Evolutionary conservation across 1,140 invertebrate genomes (phyloP).

Genomic region (Trichoplusia ni): DNA sequence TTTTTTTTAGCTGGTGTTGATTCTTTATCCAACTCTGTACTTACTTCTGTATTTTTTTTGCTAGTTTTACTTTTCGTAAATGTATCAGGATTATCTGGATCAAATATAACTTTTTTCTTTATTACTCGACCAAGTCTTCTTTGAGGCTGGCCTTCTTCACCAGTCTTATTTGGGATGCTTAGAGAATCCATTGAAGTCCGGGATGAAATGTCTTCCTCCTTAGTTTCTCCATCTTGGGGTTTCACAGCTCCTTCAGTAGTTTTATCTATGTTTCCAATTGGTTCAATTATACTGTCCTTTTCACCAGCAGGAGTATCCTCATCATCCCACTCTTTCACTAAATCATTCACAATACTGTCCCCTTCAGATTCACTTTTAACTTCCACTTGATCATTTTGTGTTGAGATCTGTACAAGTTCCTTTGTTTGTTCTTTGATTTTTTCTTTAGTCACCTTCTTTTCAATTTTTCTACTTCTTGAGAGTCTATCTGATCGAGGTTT

Average conservation of each 20-base stretch:
- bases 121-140: constrained; percentile 82
- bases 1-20: constrained; percentile 56
- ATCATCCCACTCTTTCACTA: constrained; percentile 76
- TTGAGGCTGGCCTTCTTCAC: constrained; percentile 58
- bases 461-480: constrained; percentile 21
- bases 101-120: constrained; percentile 86
- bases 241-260: constrained; percentile 7
- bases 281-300: constrained; percentile 38
- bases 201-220: constrained; percentile 40
- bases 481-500: constrained; percentile 21
- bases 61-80: constrained; percentile 67
- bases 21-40: constrained; percentile 51
- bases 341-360: constrained; percentile 59
- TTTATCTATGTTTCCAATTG: constrained; percentile 25
- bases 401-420: no score
- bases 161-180: constrained; percentile 52
- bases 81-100: constrained; percentile 84
- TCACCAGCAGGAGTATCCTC: constrained; percentile 56
- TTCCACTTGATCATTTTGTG: no score
- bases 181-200: constrained; percentile 50
- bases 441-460: constrained; percentile 26
- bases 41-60: constrained; percentile 56
- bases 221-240: constrained; percentile 30
- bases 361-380: constrained; percentile 9
- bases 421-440: no score